Conservation (phyloP, 53 echinoderm and acorn worm species). For the Glandiceps talaboti region DNA sequence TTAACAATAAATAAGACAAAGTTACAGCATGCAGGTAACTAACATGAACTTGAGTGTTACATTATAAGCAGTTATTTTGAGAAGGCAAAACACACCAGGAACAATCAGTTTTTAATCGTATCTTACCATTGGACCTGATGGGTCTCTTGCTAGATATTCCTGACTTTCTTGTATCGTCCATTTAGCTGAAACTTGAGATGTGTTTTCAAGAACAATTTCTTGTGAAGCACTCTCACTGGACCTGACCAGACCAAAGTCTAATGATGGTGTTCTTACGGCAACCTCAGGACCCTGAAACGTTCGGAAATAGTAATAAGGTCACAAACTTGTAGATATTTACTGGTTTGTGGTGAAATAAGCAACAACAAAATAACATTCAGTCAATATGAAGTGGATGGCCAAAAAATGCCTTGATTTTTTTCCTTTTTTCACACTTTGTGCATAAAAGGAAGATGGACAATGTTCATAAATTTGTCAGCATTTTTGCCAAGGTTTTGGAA, state of each 20-base stretch:
- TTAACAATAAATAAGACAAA: too few relatives aligned
- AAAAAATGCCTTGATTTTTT: too few relatives aligned
- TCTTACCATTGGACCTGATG: background rate
- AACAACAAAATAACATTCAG: too few relatives aligned
- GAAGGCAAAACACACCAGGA: background rate
- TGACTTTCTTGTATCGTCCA: conserved; percentile 57
- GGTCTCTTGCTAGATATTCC: conserved; percentile 28
- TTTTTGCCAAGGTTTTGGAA: too few relatives aligned
- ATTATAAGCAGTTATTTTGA: background rate
- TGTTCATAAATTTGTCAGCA: too few relatives aligned
- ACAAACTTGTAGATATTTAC: too few relatives aligned
- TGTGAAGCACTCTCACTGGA: conserved; percentile 26
- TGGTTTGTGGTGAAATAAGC: too few relatives aligned
- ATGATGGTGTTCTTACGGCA: conserved; percentile 54
- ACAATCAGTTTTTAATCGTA: background rate
- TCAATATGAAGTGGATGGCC: too few relatives aligned
- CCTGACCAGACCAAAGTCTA: conserved; percentile 82
- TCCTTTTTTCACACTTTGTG: too few relatives aligned
- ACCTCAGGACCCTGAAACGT: conserved; percentile 67
- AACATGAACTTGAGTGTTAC: background rate
- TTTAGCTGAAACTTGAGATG: conserved; percentile 55
- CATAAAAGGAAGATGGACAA: too few relatives aligned
- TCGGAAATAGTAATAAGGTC: too few relatives aligned
- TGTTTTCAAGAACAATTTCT: conserved; percentile 54
- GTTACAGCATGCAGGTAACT: background rate